Evolutionary conservation across 37 sponge, comb jelly and placozoan species (phyloP), one percentile per base, ranked within the genome.

Genomic region (Bolinopsis microptera): DNA sequence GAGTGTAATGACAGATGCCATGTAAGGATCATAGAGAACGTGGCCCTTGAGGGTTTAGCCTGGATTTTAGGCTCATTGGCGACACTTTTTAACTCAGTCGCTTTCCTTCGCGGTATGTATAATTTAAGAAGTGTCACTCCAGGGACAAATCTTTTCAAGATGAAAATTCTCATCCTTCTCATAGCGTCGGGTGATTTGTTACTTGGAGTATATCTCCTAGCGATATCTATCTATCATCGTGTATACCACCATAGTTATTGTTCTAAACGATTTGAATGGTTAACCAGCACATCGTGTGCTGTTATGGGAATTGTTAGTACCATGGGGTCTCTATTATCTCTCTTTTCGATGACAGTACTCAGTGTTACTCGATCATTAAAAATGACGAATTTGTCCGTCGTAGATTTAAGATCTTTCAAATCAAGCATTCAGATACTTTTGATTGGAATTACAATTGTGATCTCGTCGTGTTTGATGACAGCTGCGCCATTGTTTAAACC

Each of bases 261-360:
- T 23, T 2, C 23, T 18, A 3, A 35, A 3, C 35, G 38, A 9
- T 82, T 36, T 35, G 35, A 31, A 82, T 82, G 83, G 83, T 35
- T 36, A 1, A 82, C 38, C 5, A 36, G 38, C 23, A 5, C 8
- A 8, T 32, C 35, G 8, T 82, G 83, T 35, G 35, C 83, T 31
- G 24, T 82, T 18, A 24, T 82, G 8, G 83, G 83, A 31, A 23
- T 31, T 82, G 22, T 82, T 8, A 82, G 83, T 23, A 82, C 83
- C 35, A 35, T 35, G 1, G 83, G 83, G 8, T 82, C 83, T 9
- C 35, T 32, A 23, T 31, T 82, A 8, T 82, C 83, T 36, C 38
- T 82, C 8, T 82, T 82, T 36, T 32, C 83, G 2, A 82, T 82
- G 83, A 82, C 83, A 82, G 5, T 35, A 2, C 38, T 82, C 36